Conservation (phyloP, 2,113 vertebrate species). For the Gadus chalcogrammus region DNA sequence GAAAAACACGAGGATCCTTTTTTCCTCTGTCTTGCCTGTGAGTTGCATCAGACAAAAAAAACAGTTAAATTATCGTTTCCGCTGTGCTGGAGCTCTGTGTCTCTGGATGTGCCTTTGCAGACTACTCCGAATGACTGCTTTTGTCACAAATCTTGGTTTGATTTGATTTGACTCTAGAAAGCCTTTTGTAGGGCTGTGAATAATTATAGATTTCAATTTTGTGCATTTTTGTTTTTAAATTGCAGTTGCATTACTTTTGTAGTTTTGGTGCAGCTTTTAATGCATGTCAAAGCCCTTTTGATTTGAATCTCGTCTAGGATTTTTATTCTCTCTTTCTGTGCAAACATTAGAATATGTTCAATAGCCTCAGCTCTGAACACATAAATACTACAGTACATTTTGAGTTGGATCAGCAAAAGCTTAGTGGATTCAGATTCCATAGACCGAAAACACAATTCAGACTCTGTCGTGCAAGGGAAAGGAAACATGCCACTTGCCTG, state of each 20-base stretch:
- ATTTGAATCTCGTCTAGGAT: slow-evolving; percentile 21
- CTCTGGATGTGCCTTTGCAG: slow-evolving; percentile 32
- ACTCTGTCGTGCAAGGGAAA: slow-evolving; percentile 45
- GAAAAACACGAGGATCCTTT: slow-evolving; percentile 57
- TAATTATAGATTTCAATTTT: neutral
- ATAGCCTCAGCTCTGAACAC: slow-evolving; percentile 57
- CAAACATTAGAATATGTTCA: slow-evolving; percentile 69
- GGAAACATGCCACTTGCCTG: slow-evolving; percentile 66
- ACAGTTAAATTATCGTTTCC: slow-evolving; percentile 66
- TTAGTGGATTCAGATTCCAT: slow-evolving; percentile 60
- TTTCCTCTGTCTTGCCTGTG: slow-evolving; percentile 68
- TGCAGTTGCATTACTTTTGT: slow-evolving; percentile 11
- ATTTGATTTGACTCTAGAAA: neutral
- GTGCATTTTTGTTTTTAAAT: slow-evolving; percentile 5
- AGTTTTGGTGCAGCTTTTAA: slow-evolving; percentile 40
- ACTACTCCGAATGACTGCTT: slow-evolving; percentile 1
- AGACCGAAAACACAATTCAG: slow-evolving; percentile 60
- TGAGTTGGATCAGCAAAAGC: slow-evolving; percentile 56
- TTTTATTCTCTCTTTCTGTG: slow-evolving; percentile 15
- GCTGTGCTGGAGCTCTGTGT: slow-evolving; percentile 43
- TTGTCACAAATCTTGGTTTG: too few relatives aligned
- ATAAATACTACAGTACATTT: slow-evolving; percentile 48
- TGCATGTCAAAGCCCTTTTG: slow-evolving; percentile 42
- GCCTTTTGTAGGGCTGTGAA: neutral
- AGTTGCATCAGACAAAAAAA: slow-evolving; percentile 75